Evolutionary conservation across 2,113 vertebrate genomes (phyloP).

Genomic region (Ornithorhynchus anatinus): DNA sequence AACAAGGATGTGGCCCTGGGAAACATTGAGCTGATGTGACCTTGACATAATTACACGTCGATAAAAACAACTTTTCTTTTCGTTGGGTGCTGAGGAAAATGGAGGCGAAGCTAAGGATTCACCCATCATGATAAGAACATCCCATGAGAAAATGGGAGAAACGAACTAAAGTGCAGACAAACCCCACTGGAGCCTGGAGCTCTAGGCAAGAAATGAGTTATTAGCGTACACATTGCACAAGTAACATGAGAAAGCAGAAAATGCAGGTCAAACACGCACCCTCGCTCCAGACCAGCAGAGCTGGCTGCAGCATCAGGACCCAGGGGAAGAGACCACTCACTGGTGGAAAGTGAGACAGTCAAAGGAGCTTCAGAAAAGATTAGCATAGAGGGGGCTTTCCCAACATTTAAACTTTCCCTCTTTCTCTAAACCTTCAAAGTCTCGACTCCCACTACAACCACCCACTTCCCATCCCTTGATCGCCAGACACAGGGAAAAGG

Average conservation of each 20-base stretch:
- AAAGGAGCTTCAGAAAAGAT: constrained; percentile 15
- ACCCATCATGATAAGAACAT: constrained; percentile 4
- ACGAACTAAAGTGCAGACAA: constrained; percentile 37
- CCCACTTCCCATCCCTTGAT: background rate
- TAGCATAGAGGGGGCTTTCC: constrained; percentile 45
- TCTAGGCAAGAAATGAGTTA: constrained; percentile 38
- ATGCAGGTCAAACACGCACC: constrained; percentile 69
- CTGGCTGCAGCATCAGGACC: constrained; percentile 42
- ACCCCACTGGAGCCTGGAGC: constrained; percentile 31
- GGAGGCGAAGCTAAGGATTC: background rate
- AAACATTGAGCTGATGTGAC: constrained; percentile 45
- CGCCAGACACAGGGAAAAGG: background rate
- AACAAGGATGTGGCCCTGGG: constrained; percentile 49
- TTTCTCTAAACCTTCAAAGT: constrained; percentile 11
- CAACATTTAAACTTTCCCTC: constrained; percentile 47
- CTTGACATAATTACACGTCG: constrained; percentile 50
- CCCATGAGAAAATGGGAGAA: constrained; percentile 10
- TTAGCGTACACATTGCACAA: constrained; percentile 56
- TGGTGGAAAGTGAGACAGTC: constrained; percentile 7
- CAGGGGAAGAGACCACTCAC: constrained; percentile 16
- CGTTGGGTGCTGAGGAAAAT: constrained; percentile 3
- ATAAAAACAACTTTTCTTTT: constrained; percentile 14
- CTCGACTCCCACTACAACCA: background rate
- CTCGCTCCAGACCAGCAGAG: constrained; percentile 52
- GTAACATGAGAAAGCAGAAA: constrained; percentile 81